Conservation (phyloP, 2,888 invertebrate genomes). For the Boloria euphrosyne region DNA sequence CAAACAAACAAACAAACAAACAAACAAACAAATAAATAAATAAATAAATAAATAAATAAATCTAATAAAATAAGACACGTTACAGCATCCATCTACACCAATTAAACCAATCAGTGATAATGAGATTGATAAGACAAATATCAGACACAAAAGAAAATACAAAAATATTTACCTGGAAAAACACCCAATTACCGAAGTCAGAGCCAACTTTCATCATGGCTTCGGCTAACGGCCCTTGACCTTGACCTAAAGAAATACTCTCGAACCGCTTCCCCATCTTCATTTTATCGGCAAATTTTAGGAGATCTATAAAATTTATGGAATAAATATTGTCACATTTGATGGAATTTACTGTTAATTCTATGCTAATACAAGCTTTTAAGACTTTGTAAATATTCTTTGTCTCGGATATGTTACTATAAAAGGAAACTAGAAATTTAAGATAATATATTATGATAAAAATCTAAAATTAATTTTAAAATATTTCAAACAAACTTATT, state of each 20-base stretch:
- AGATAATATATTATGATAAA: no score
- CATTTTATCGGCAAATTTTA: constrained; percentile 92
- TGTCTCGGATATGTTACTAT: no score
- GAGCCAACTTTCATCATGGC: constrained; percentile 87
- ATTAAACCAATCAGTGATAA: constrained; percentile 1
- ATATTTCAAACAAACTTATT: no score
- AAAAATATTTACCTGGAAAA: constrained; percentile 84
- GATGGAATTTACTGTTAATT: no score
- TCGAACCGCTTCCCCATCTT: constrained; percentile 88
- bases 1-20: no score
- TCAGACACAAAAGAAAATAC: not conserved
- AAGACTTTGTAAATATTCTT: no score
- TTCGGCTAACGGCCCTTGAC: constrained; percentile 93
- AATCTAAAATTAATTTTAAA: no score
- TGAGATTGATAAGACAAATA: not conserved
- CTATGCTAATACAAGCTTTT: no score
- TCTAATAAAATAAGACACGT: no score
- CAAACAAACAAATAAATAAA: no score
- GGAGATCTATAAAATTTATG: constrained; percentile 78
- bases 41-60: no score
- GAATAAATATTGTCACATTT: not conserved
- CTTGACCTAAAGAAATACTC: constrained; percentile 94
- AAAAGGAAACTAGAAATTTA: no score
- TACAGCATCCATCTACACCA: not conserved
- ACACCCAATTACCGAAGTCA: constrained; percentile 93